A percentile compares a stretch with the other conserved stretches of the same genome.
These are phyloP conservation scores for Prionace glauca DNA, from an alignment of 2,797 vertebrate genomes.

Conservation along the genomic window DNA sequence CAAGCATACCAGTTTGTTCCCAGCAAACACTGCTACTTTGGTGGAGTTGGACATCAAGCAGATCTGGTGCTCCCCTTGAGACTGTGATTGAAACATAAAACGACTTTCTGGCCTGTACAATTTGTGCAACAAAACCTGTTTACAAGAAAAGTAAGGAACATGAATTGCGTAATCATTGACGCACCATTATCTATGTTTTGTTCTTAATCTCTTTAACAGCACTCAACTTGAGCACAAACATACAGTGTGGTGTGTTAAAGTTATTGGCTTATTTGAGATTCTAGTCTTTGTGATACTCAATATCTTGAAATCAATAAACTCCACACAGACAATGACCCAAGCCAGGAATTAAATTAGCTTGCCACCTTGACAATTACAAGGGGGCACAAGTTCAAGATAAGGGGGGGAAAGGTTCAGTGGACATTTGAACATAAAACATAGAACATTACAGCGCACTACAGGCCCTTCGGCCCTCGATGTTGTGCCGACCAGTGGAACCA, in stretches of 20 bases:
- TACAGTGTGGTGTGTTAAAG: not conserved
- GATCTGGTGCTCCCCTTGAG: constrained; percentile 72
- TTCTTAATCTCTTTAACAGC: not conserved
- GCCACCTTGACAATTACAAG: too few relatives aligned
- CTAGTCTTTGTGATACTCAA: not conserved
- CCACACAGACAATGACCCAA: too few relatives aligned
- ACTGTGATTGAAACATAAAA: constrained; percentile 75
- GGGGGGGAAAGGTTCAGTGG: too few relatives aligned
- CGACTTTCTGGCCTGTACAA: constrained; percentile 69
- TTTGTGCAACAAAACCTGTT: constrained; percentile 71
- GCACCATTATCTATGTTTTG: not conserved
- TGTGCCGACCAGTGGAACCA: too few relatives aligned
- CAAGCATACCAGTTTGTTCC: constrained; percentile 69
- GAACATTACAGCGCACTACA: too few relatives aligned
- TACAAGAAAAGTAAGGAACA: not conserved
- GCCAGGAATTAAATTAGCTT: too few relatives aligned
- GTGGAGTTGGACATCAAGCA: constrained; percentile 84
- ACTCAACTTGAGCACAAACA: not conserved
- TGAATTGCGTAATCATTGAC: not conserved
- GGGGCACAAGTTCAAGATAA: too few relatives aligned
- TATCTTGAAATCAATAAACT: not conserved
- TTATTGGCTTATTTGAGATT: not conserved
- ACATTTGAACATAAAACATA: too few relatives aligned
- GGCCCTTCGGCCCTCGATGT: too few relatives aligned
- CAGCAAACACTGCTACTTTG: constrained; percentile 64